Evolutionary conservation across 2,113 vertebrate species (phyloP).

Genomic region (Nycticryphes semicollaris): DNA sequence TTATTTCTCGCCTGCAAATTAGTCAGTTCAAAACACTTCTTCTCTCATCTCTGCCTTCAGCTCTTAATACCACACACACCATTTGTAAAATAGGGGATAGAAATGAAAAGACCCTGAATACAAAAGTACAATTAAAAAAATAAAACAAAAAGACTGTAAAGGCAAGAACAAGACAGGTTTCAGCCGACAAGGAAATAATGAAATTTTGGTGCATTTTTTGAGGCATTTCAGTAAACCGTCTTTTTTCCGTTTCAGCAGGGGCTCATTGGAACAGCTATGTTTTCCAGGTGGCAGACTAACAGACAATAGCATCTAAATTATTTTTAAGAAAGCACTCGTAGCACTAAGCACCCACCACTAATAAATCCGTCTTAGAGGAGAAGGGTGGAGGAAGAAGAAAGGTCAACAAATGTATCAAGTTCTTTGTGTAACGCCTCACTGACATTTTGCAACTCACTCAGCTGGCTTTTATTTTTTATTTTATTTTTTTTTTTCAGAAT

Average conservation of each 20-base stretch:
- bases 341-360: conserved; percentile 53
- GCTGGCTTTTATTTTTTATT: conserved; percentile 46
- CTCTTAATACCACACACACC: not conserved
- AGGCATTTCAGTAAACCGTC: conserved; percentile 69
- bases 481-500: conserved; percentile 33
- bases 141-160: conserved; percentile 14
- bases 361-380: conserved; percentile 53
- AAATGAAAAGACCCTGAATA: conserved; percentile 41
- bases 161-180: conserved; percentile 25
- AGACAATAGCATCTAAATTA: conserved; percentile 76
- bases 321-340: conserved; percentile 65
- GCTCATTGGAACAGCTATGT: conserved; percentile 57
- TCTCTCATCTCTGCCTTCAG: conserved; percentile 44
- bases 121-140: conserved; percentile 40
- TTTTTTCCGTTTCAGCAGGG: conserved; percentile 45
- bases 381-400: conserved; percentile 55
- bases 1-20: conserved; percentile 68
- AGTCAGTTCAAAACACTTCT: conserved; percentile 60
- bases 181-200: conserved; percentile 40
- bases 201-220: conserved; percentile 67
- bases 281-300: conserved; percentile 69
- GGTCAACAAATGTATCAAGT: conserved; percentile 64
- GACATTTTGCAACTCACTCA: conserved; percentile 58
- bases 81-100: conserved; percentile 11
- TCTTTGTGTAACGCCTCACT: conserved; percentile 58